Evolutionary conservation across 2,888 invertebrate species (phyloP), one percentile per base, ranked within the genome.

Genomic region (Toxonevra muliebris): DNA sequence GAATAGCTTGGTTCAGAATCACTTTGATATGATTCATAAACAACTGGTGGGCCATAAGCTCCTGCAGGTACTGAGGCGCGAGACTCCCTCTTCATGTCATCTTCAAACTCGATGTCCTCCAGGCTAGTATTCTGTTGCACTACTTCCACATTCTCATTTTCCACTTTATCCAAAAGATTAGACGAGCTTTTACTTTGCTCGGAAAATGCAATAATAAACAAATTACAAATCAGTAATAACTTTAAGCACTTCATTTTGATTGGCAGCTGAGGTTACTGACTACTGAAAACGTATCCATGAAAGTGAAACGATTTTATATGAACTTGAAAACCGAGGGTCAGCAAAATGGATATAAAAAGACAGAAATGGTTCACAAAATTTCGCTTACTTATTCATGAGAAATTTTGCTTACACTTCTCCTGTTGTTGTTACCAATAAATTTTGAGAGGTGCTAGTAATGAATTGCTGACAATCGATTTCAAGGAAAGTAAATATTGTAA

Each of bases 251-350:
- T n/a, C n/a, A 15, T 13, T 7, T 48, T 15, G 48, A 48, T 48
- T 10, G 5, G 5, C 48, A 8, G 11, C 42, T n/a, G 4, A 57
- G 17, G 41, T 17, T 42, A 50, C 8, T 42, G 61, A 66, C 42
- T 43, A 66, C 66, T 66, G 50, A 61, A 40, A 53, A 43, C 13
- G 10, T 40, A 55, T 41, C 5, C 48, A 13, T n/a, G 10, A 7
- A 20, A 19, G 20, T 63, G 13, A 12, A 13, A 15, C 30, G 20
- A 57, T 48, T 68, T 65, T 66, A 45, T 65, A 61, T 54, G 61
- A 70, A 71, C 65, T 67, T 68, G 61, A 73, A 65, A 52, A 60
- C 54, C 61, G 65, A 76, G 71, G 72, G 72, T 72, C 74, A 74
- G 65, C 74, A 70, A 63, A 61, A 40, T 19, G 59, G 59, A 43